Base-by-base conservation (phyloP, 2,888 invertebrate species). In the Xylocampa areola region DNA sequence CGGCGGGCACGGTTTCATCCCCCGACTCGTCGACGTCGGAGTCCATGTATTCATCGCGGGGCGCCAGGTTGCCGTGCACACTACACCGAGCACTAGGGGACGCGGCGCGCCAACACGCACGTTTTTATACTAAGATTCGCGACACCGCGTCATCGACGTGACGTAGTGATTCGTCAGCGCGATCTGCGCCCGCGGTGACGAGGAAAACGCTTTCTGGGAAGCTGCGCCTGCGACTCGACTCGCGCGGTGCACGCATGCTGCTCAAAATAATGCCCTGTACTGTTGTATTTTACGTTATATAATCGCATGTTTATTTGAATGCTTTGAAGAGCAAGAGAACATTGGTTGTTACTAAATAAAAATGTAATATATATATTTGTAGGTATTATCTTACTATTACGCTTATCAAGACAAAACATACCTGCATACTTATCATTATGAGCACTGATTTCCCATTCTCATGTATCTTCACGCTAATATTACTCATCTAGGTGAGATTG, bases 181-280 rank as follows among this genome's bases (percentile, higher is more conserved):
- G 76, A 73, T 69, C 77, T 68, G 62, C 60, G 64, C 63, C 66
- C 63, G 68, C 69, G 65, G 80, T 79, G 81, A 85, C 85, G 86
- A 92, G 92, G 93, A 93, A 92, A 93, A 93, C 90, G 93, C 82
- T 86, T 92, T 92, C 93, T 83, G 82, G 80, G 93, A 93, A 93
- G 84, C 86, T 86, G 85, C 80, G 67, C 62, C 0, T 25, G 59
- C 69, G 59, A 29, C 40, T 17, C 41, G 77, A 60, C 44, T 72
- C 62, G 73, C 62, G 41, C 45, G 36, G 45, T 60, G 59, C 63
- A 47, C 54, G 47, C 68, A 47, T 60, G 36, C 54, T 51, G 51
- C 29, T 37, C 54, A 23, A 27, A 0, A 7, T 40, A 44, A 27
- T 29, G 6, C 33, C 32, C 14, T 29, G 43, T 35, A 60, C 33